Evolutionary conservation across 1,140 invertebrate genomes (phyloP).

Genomic region (Micrasema longulum): DNA sequence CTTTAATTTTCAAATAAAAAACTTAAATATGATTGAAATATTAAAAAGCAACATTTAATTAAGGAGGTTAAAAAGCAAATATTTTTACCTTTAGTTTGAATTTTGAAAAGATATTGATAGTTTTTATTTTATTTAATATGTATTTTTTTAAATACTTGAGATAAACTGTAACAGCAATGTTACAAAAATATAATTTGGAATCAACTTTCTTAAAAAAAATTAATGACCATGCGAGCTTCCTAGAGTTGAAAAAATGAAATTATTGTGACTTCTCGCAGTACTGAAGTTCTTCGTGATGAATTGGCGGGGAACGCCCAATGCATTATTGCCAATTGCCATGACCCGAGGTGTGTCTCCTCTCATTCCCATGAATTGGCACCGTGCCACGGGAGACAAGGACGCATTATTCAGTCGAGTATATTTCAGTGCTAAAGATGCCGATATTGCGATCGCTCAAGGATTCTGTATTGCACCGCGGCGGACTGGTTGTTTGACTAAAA

Average conservation of each 20-base stretch:
- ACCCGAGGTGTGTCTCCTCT: conserved; percentile 27
- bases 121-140: no score
- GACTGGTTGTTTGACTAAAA: conserved; percentile 51
- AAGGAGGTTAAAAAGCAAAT: no score
- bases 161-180: no score
- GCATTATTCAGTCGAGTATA: conserved; percentile 24
- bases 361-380: not conserved
- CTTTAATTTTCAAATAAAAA: no score
- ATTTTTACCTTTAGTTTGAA: no score
- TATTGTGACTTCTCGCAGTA: conserved; percentile 30
- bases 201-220: no score
- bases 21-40: no score
- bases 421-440: conserved; percentile 46
- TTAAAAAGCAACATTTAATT: no score
- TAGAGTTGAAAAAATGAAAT: not conserved
- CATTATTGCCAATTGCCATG: conserved; percentile 53
- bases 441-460: conserved; percentile 47
- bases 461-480: conserved; percentile 46
- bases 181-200: no score
- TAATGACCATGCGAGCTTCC: no score
- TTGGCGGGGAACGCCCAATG: conserved; percentile 51
- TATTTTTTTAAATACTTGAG: no score
- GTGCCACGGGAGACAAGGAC: conserved; percentile 16
- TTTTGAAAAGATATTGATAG: no score
- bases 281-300: conserved; percentile 47